A percentile compares a stretch with the other conserved stretches of the same genome.
These are phyloP conservation scores for Lochmaea capreae DNA, from an alignment of 2,888 invertebrate species.

Conservation along the genomic window DNA sequence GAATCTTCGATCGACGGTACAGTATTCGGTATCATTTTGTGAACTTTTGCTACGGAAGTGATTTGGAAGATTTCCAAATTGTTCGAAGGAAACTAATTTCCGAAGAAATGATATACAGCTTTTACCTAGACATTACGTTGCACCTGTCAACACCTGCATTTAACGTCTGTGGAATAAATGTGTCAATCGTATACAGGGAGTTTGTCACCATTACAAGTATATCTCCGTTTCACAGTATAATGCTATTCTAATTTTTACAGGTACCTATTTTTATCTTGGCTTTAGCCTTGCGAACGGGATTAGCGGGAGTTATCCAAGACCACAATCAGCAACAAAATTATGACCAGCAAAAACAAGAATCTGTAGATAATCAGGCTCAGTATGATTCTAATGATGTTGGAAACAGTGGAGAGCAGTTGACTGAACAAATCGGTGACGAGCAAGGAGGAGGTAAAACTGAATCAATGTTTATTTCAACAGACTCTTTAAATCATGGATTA, in stretches of 20 bases:
- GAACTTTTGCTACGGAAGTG: constrained; percentile 1
- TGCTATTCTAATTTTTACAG: constrained; percentile 45
- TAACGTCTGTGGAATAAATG: neutral
- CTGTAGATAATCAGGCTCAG: constrained; percentile 2
- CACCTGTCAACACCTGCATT: neutral
- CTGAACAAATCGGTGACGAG: constrained; percentile 23
- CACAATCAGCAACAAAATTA: constrained; percentile 18
- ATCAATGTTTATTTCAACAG: neutral
- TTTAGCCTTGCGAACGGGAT: constrained; percentile 52
- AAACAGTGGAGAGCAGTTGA: constrained; percentile 28
- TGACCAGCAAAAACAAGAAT: constrained; percentile 27
- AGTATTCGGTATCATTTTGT: neutral
- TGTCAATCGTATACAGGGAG: neutral
- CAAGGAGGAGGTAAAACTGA: constrained; percentile 16
- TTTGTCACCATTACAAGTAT: neutral
- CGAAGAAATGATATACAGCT: constrained; percentile 1
- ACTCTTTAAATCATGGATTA: neutral
- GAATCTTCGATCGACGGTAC: neutral
- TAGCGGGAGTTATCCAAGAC: constrained; percentile 55
- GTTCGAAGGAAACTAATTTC: constrained; percentile 1
- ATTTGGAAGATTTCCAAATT: constrained; percentile 6
- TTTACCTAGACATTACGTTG: neutral
- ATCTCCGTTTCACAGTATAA: neutral
- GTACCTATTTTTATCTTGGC: constrained; percentile 53
- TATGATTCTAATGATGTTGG: constrained; percentile 26